Evolutionary conservation across 2,888 invertebrate genomes (phyloP).

Genomic region (Heliconius charithonia): DNA sequence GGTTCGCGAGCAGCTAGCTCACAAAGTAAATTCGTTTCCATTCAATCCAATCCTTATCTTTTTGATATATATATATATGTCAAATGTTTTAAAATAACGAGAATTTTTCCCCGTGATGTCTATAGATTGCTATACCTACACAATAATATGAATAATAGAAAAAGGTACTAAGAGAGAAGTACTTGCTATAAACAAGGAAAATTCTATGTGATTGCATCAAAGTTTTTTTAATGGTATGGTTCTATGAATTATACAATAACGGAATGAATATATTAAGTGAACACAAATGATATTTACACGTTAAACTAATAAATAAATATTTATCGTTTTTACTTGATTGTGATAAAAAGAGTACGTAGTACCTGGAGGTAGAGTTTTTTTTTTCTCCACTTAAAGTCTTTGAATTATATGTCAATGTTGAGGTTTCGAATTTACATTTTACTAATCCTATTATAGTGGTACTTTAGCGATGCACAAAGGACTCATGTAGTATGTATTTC

Average conservation of each 20-base stretch:
- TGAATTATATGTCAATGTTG: not conserved
- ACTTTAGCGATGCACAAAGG: constrained; percentile 27
- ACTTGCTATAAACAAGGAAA: not conserved
- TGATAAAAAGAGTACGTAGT: too few relatives aligned
- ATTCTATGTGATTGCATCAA: not conserved
- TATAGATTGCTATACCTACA: not conserved
- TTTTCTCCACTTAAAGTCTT: not conserved
- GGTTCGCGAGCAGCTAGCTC: constrained; percentile 45
- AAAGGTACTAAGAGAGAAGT: not conserved
- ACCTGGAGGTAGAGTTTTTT: not conserved
- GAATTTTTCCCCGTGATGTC: not conserved
- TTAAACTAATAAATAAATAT: not conserved
- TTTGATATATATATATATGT: constrained; percentile 11
- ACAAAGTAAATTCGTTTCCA: constrained; percentile 49
- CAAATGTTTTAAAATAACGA: constrained; percentile 6
- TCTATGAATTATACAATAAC: not conserved
- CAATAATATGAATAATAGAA: too few relatives aligned
- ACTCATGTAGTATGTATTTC: constrained; percentile 41
- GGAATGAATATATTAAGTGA: not conserved
- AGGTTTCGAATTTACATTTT: constrained; percentile 5
- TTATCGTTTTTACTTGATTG: too few relatives aligned
- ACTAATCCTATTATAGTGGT: constrained; percentile 34
- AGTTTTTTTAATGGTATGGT: not conserved
- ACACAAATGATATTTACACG: not conserved
- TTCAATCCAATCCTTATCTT: constrained; percentile 32